Conservation (phyloP, 2,888 invertebrate species). For the Crocallis elinguaria region DNA sequence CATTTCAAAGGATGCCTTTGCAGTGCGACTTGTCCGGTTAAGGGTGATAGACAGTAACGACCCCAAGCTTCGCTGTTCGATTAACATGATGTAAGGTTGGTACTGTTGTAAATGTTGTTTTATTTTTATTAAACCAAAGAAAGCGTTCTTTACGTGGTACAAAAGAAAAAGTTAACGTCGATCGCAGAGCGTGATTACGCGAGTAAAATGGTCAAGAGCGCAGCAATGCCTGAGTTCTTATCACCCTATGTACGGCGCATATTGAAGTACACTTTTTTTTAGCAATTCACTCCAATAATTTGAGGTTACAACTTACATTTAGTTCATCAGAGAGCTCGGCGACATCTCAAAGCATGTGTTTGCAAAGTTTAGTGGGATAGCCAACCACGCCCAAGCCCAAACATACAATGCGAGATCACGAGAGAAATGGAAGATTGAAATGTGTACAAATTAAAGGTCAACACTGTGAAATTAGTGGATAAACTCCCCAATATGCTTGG, state of each 20-base stretch:
- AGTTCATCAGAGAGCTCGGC: slow-evolving; percentile 8
- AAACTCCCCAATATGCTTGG: background rate
- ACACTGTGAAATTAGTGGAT: background rate
- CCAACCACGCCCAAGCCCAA: background rate
- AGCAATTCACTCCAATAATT: slow-evolving; percentile 4
- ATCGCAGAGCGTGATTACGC: background rate
- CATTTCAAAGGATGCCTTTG: background rate
- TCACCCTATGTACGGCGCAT: slow-evolving; percentile 15
- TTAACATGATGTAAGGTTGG: background rate
- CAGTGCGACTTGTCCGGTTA: background rate
- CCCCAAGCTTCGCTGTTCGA: slow-evolving; percentile 12
- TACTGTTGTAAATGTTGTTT: background rate
- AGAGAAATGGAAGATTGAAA: background rate
- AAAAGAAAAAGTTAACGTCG: background rate
- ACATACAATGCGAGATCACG: background rate
- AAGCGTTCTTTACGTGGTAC: background rate
- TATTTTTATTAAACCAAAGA: background rate
- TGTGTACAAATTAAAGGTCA: background rate
- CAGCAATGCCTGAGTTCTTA: slow-evolving; percentile 11
- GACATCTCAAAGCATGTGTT: background rate
- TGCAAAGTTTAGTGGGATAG: background rate
- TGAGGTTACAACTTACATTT: slow-evolving; percentile 16
- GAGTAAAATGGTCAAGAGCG: background rate
- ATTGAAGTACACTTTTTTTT: slow-evolving; percentile 11
- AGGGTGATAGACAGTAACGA: slow-evolving; percentile 1